Evolutionary conservation across 2,797 vertebrate genomes (phyloP), one percentile per base, ranked within the genome.

Genomic region (Passerculus sandwichensis): DNA sequence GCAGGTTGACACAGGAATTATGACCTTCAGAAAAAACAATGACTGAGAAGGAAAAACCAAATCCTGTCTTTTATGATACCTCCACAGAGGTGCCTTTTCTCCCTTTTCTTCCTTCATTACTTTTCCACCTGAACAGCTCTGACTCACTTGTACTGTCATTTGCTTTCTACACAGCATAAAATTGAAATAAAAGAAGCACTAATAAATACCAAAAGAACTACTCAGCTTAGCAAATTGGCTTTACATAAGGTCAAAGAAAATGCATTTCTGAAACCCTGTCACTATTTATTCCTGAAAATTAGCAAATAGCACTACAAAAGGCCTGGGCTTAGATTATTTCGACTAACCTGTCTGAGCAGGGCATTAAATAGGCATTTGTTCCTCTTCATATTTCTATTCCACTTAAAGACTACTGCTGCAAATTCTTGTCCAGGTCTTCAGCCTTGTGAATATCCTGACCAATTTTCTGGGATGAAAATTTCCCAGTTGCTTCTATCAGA

Each of bases 171-270:
- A 59, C 6, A 75, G 27, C 56, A 91, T 38, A 85, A 79, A 82
- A 74, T 18, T 70, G 30, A 91, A 93, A 81, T 72, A 69, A 92
- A 92, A 91, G 22, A 73, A 73, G 15, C 6, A 65, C 21, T 94
- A 89, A 81, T 81, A 92, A 91, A 91, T 76, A 70, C 11, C 11
- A 40, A 66, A 89, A 76, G 15, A 76, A 42, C 22, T 56, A 70
- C 48, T 89, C 27, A 73, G 23, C 30, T 91, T 85, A 77, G 36
- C 34, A 93, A 92, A 95, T 82, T 80, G 14, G 17, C 25, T 88
- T 45, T 82, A 76, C 38, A 44, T 62, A 62, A 94, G 76, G 61
- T 84, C 90, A 93, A 90, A 90, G 23, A 13, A 78, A 86, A 91
- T 27, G 11, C 10, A 29, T 76, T 91, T 89, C 60, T 85, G 71